Evolutionary conservation across 2,113 vertebrate genomes (phyloP).

Genomic region (Esox niger): DNA sequence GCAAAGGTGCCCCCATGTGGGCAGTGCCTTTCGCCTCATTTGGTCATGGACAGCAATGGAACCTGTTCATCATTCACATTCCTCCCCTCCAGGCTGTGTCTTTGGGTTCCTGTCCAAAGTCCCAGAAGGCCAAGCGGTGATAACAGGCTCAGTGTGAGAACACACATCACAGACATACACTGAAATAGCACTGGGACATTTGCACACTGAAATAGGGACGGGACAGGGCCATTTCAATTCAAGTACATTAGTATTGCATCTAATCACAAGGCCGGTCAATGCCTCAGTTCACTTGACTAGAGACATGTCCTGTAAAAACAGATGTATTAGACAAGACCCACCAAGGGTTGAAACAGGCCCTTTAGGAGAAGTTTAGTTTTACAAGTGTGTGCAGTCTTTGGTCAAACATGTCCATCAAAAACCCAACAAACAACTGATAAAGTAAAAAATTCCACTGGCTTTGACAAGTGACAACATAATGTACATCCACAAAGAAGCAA

Average conservation of each 20-base stretch:
- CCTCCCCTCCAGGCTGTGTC: constrained; percentile 41
- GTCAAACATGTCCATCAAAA: background rate
- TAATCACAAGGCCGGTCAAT: background rate
- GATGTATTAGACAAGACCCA: background rate
- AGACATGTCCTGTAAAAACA: background rate
- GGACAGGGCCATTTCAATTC: constrained; percentile 25
- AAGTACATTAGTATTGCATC: constrained; percentile 42
- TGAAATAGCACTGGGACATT: too few species aligned
- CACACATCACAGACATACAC: constrained; percentile 21
- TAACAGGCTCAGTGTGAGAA: constrained; percentile 48
- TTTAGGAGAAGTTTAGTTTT: background rate
- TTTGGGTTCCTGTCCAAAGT: constrained; percentile 29
- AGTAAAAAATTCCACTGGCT: background rate
- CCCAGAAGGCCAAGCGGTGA: constrained; percentile 28
- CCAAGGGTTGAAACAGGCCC: background rate
- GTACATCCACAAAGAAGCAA: background rate
- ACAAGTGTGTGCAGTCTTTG: background rate
- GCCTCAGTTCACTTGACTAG: constrained; percentile 4
- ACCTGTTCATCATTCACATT: constrained; percentile 41
- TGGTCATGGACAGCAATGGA: constrained; percentile 62
- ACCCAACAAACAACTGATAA: background rate
- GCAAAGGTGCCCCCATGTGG: constrained; percentile 50
- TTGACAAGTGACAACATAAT: background rate
- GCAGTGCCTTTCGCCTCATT: constrained; percentile 64
- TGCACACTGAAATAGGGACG: too few species aligned